Percentiles rank a stretch among this genome's conserved stretches.
Conservation (phyloP, 2,888 invertebrate species). For the Melikaiella ostensackeni region DNA sequence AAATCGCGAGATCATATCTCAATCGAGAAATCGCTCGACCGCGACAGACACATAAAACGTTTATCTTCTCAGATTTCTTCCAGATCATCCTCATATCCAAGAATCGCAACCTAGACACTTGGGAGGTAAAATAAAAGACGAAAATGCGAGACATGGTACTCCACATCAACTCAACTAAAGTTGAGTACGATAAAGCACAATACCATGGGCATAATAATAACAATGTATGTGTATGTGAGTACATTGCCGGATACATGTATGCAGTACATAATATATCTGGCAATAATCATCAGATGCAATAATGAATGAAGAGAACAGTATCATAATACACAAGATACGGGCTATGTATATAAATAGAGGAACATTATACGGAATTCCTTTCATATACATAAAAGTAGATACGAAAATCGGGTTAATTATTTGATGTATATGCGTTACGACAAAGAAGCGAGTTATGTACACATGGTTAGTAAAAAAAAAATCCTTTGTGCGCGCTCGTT, state of each 20-base stretch:
- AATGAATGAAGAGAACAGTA: conserved; percentile 58
- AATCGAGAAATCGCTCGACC: conserved; percentile 73
- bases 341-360: conserved; percentile 42
- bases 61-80: conserved; percentile 42
- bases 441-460: conserved; percentile 77
- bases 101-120: conserved; percentile 67
- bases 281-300: conserved; percentile 52
- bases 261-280: conserved; percentile 52
- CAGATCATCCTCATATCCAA: conserved; percentile 48
- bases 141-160: conserved; percentile 60
- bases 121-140: conserved; percentile 55
- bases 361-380: conserved; percentile 53
- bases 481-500: conserved; percentile 53
- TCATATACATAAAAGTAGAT: conserved; percentile 58
- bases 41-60: conserved; percentile 50
- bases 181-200: conserved; percentile 64
- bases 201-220: conserved; percentile 64
- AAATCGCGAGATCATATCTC: conserved; percentile 55
- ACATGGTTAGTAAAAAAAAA: conserved; percentile 75
- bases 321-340: conserved; percentile 47
- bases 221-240: conserved; percentile 47
- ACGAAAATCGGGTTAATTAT: conserved; percentile 59
- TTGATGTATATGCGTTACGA: conserved; percentile 73
- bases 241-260: conserved; percentile 50
- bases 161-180: conserved; percentile 60